Base-by-base conservation (phyloP, 2,888 invertebrate species). In the Morpho achilles region DNA sequence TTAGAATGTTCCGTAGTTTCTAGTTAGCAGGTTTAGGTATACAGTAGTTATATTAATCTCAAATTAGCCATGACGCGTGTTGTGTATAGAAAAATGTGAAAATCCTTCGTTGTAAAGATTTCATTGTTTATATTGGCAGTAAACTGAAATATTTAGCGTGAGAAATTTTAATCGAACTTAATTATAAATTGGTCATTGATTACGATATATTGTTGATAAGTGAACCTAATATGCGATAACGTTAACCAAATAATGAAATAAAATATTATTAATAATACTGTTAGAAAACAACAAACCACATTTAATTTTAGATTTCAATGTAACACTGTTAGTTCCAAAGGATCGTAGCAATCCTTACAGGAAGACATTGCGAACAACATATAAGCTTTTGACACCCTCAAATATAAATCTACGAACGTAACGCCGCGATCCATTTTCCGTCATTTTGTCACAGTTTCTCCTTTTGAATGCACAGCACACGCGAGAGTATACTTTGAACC, bases 401-500 rank as follows among this genome's bases (percentile, higher is more conserved):
- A 78, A 67, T 66, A 63, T 69, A 69, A 62, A 71, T 63, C 68
- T 89, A 89, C 89, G 85, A 88, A 89, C 89, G 83, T 87, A 81
- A 74, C 72, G 69, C 69, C 77, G 79, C 74, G 59, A 68, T 70
- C 67, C 67, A 61, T 57, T 65, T 68, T 55, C 63, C 62, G 63
- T 66, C 73, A 73, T 72, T 69, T 70, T 71, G 58, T 62, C 58
- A 63, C 62, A 53, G 52, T 61, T 65, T 66, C 66, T 58, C 56
- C 58, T 58, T 59, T 55, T 61, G 41, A 58, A 59, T 49, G 41
- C 57, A 60, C 55, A 56, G 59, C 59, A 66, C 82, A 72, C 82
- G 74, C 76, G 78, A 64, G 70, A 56, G 67, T 62, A 68, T 70
- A 69, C 70, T 70, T 65, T 50, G 39, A 46, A 63, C 68, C 63